phyloP scores from a whole-genome alignment of 2,797 vertebrate species.

The Lithobates sylvaticus region DNA sequence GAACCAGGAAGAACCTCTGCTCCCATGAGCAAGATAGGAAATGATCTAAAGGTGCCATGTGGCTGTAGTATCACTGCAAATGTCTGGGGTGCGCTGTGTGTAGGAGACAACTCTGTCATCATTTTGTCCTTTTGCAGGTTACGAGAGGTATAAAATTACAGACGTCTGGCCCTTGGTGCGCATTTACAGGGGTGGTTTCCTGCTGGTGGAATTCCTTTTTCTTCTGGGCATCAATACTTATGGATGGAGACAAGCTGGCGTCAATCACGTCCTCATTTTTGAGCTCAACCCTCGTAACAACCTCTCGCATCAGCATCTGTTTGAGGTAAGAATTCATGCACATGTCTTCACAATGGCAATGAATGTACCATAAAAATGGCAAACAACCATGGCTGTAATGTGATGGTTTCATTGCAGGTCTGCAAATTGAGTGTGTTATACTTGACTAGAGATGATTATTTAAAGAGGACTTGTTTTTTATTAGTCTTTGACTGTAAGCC shows the following conservation, averaged over 20 bases:
- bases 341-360: background rate
- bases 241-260: conserved; percentile 97
- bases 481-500: too few relatives aligned
- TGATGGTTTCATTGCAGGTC: background rate
- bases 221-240: conserved; percentile 98
- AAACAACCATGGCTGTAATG: background rate
- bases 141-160: conserved; percentile 44
- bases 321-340: conserved; percentile 83
- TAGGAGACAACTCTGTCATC: background rate
- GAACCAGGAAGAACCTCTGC: background rate
- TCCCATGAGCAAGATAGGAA: background rate
- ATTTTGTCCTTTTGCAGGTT: background rate
- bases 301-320: conserved; percentile 98
- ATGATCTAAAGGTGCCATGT: background rate
- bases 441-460: too few relatives aligned
- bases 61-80: background rate
- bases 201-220: conserved; percentile 98
- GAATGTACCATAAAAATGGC: too few relatives aligned
- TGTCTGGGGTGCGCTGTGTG: background rate
- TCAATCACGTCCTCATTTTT: conserved; percentile 98
- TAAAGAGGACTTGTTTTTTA: too few relatives aligned
- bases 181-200: conserved; percentile 98
- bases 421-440: background rate
- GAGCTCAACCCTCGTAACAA: conserved; percentile 98
- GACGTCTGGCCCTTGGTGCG: conserved; percentile 93